Base-by-base conservation (phyloP, 1,140 invertebrate genomes). In the Pseudomyrmex pallidus region DNA sequence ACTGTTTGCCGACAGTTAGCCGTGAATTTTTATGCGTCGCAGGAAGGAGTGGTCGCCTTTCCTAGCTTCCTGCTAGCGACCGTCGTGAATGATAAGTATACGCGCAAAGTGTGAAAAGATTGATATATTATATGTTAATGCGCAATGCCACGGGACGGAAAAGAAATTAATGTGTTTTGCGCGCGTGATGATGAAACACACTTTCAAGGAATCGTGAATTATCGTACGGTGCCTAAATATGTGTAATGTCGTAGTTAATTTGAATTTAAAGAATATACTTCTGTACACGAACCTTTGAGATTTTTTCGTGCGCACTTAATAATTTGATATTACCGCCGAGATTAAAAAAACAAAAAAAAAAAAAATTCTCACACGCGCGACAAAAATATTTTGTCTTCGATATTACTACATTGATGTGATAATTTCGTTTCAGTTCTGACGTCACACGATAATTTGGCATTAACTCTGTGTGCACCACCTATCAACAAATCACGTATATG, bases 1-100 rank as follows among this genome's bases (percentile, higher is more conserved):
- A n/a, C 7, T 52, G 17, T 25, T 17, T 12, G 17, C 13, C 17
- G 35, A 35, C 25, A 46, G 15, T 66, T 13, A 0, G 25, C 13
- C 25, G 35, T 5, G 64, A 77, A 64, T 64, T 76, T 64, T 52
- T 7, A 64, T 35, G n/a, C 15, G n/a, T 22, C 13, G 15, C 52
- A 3, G 5, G 52, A 74, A 15, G 13, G 17, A 61, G 35, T 61
- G 22, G 4, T 73, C 56, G 5, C 12, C 1, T 13, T 10, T 15
- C 13, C 17, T 46, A 8, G 8, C 52, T 10, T 15, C 17, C 17
- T 46, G 4, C 3, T 59, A 44, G 35, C 4, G n/a, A 56, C 10
- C 35, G 50, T 12, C 9, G 15, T 13, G 12, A 64, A 64, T 25
- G 20, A 2, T 17, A 52, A 12, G 57, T 35, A 46, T n/a, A n/a